Conservation (phyloP, 2,113 vertebrate genomes). For the Ornithorhynchus anatinus region DNA sequence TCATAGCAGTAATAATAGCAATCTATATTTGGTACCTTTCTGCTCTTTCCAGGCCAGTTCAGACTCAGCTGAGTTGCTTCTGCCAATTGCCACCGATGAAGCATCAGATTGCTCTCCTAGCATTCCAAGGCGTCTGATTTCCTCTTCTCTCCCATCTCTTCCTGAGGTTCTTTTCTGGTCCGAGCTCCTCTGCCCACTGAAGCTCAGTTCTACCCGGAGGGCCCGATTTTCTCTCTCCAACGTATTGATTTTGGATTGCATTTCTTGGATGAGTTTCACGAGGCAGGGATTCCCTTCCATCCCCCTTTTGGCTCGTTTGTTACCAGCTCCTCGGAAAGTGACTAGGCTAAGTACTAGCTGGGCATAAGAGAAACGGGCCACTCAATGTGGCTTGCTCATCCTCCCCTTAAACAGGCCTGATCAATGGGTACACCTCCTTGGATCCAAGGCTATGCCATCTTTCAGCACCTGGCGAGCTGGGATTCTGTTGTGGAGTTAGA, state of each 20-base stretch:
- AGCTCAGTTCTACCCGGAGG: conserved; percentile 69
- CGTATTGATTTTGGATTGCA: conserved; percentile 83
- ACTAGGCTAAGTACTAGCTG: neutral
- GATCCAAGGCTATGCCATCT: conserved; percentile 69
- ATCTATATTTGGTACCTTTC: conserved; percentile 66
- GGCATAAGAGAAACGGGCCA: neutral
- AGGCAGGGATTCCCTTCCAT: conserved; percentile 83
- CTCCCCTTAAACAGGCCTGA: conserved; percentile 19
- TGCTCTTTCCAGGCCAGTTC: conserved; percentile 55
- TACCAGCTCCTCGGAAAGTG: neutral
- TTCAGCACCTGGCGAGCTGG: conserved; percentile 71
- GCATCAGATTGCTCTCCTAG: accelerated
- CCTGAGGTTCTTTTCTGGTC: neutral
- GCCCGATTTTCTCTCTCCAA: conserved; percentile 84
- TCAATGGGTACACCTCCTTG: conserved; percentile 67
- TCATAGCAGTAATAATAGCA: neutral
- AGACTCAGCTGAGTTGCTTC: conserved; percentile 51
- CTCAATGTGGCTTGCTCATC: accelerated
- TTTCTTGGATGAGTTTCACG: conserved; percentile 80
- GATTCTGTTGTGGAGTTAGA: conserved; percentile 38
- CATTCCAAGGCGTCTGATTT: accelerated
- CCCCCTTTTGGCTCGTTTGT: neutral
- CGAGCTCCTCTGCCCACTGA: neutral
- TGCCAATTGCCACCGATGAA: conserved; percentile 35
- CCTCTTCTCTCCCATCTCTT: neutral